phyloP scores from a whole-genome alignment of 2,113 vertebrate species.

The Athene cunicularia region DNA sequence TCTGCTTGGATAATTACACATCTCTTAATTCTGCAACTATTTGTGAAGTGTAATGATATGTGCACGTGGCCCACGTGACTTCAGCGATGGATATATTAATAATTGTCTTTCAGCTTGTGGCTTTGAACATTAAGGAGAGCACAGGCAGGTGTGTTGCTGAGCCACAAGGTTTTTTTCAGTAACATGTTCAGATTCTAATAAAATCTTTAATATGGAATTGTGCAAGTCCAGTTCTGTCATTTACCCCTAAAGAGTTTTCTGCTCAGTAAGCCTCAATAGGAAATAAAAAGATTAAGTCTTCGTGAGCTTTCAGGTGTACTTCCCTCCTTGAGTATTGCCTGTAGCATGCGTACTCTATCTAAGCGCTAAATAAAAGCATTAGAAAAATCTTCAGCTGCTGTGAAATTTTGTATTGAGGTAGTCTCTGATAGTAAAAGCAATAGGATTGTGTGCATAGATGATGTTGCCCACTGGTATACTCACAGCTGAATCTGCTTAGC shows the following conservation, averaged over 20 bases:
- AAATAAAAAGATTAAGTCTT: neutral
- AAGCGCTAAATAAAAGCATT: neutral
- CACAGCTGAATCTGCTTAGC: neutral
- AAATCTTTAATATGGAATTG: neutral
- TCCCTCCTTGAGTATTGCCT: neutral
- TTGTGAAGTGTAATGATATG: neutral
- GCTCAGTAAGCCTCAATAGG: neutral
- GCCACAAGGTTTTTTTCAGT: neutral
- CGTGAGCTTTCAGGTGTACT: neutral
- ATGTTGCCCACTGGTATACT: neutral
- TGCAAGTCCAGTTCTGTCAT: neutral
- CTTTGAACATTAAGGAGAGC: neutral
- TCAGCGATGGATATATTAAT: neutral
- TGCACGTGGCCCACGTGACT: neutral
- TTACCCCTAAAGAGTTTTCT: neutral
- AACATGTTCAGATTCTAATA: neutral
- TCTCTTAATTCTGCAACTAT: neutral
- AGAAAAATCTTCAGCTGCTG: neutral
- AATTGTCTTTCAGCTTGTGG: neutral
- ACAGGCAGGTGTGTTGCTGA: neutral
- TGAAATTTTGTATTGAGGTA: neutral
- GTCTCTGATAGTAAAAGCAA: neutral
- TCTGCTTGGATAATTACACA: neutral
- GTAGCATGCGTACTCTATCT: neutral
- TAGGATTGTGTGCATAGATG: neutral